Percentiles rank a stretch among this genome's conserved stretches.
phyloP scores from a whole-genome alignment of 2,113 vertebrate genomes.

The Saguinus midas region DNA sequence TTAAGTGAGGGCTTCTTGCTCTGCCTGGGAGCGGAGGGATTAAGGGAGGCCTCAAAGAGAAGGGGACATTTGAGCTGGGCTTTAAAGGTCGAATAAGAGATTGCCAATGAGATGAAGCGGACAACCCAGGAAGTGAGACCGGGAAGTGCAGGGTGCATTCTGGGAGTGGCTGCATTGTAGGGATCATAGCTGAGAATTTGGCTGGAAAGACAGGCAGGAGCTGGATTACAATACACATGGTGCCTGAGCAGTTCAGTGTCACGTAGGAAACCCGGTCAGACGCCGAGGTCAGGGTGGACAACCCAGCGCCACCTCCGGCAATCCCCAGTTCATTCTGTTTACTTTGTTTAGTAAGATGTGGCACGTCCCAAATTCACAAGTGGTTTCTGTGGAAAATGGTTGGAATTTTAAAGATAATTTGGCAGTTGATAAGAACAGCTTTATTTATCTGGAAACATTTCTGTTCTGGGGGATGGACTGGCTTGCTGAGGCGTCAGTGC shows the following conservation, averaged over 20 bases:
- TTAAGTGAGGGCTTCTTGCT: background rate
- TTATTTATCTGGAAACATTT: background rate
- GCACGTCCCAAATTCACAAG: background rate
- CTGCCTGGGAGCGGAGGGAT: background rate
- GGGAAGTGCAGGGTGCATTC: background rate
- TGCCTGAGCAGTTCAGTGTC: background rate
- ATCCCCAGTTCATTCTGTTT: background rate
- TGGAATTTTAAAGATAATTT: background rate
- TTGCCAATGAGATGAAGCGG: background rate
- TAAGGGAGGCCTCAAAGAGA: background rate
- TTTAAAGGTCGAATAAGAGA: background rate
- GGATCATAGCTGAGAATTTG: background rate
- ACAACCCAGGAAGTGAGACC: background rate
- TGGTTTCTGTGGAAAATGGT: background rate
- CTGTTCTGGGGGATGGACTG: background rate
- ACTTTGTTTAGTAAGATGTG: background rate
- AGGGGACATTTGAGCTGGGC: background rate
- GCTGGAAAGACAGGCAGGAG: background rate
- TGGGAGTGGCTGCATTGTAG: background rate
- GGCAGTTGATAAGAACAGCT: background rate
- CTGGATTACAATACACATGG: background rate
- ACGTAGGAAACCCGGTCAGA: background rate
- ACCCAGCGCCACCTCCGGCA: background rate
- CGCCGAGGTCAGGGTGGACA: background rate
- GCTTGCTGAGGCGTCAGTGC: background rate